phyloP scores from a whole-genome alignment of 1,140 invertebrate species.

The Physella acuta region DNA sequence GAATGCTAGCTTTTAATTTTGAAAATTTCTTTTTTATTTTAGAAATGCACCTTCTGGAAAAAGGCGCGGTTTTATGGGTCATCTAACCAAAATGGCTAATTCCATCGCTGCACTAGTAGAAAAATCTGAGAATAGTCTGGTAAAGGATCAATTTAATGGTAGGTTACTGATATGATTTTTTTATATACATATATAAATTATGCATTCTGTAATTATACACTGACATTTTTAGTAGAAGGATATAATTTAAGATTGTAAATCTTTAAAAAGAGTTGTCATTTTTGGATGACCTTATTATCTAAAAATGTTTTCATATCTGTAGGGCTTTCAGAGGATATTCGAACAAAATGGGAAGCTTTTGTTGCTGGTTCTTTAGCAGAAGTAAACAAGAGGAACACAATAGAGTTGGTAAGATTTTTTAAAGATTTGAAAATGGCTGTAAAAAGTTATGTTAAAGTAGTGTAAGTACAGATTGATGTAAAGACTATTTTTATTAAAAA shows the following conservation, averaged over 20 bases:
- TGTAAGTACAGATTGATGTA: too few relatives aligned
- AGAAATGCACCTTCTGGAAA: conserved; percentile 62
- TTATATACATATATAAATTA: too few relatives aligned
- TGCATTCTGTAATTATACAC: too few relatives aligned
- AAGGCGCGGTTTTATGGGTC: conserved; percentile 75
- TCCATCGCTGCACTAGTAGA: conserved; percentile 63
- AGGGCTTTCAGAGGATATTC: conserved; percentile 65
- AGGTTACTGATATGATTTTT: too few relatives aligned
- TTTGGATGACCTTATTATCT: background rate
- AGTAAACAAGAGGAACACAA: conserved; percentile 68
- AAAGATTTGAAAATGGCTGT: too few relatives aligned
- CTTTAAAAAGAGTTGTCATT: conserved; percentile 23
- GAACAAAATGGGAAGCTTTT: conserved; percentile 68
- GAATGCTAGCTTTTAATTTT: too few relatives aligned
- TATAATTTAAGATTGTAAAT: background rate
- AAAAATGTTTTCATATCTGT: conserved; percentile 29
- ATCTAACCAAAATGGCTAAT: conserved; percentile 75
- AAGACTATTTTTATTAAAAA: background rate
- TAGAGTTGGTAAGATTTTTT: conserved; percentile 61
- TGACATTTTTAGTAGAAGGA: too few relatives aligned
- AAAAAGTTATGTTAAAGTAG: too few relatives aligned
- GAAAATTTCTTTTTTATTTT: conserved; percentile 26
- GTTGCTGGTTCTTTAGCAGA: conserved; percentile 64
- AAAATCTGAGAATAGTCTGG: conserved; percentile 54
- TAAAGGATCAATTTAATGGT: conserved; percentile 58